These are phyloP conservation scores for Dasypogon diadema DNA, from an alignment of 2,888 invertebrate genomes.

Conservation along the genomic window DNA sequence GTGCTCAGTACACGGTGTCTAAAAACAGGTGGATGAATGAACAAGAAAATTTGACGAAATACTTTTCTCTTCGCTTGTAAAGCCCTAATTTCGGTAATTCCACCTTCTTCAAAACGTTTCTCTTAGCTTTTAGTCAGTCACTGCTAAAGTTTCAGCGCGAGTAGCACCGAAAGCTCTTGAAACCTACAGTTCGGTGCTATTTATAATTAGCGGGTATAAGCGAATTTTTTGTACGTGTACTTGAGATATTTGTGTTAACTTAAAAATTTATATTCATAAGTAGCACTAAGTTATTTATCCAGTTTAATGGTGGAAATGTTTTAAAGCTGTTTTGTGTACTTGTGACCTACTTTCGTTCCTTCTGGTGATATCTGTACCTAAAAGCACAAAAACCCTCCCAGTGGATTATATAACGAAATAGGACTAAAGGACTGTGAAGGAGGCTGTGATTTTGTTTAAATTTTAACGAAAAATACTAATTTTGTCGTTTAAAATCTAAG, in stretches of 20 bases:
- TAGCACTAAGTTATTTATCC: background rate
- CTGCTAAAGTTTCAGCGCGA: slow-evolving; percentile 42
- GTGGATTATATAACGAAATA: slow-evolving; percentile 36
- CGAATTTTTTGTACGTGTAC: slow-evolving; percentile 6
- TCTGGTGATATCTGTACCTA: slow-evolving; percentile 9
- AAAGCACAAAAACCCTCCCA: background rate
- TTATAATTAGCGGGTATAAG: slow-evolving; percentile 35
- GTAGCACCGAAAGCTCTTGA: slow-evolving; percentile 44
- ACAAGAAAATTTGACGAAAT: slow-evolving; percentile 11
- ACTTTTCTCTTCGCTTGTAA: background rate
- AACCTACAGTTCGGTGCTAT: slow-evolving; percentile 29
- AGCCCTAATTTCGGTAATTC: slow-evolving; percentile 9
- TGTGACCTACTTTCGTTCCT: background rate
- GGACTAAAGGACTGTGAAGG: slow-evolving; percentile 20
- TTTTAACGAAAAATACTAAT: background rate
- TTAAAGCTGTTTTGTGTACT: slow-evolving; percentile 3
- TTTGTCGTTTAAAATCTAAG: background rate
- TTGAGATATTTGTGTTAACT: background rate
- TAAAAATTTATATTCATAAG: background rate
- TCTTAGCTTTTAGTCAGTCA: slow-evolving; percentile 40
- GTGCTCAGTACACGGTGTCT: slow-evolving; percentile 9
- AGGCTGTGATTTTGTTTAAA: slow-evolving; percentile 26
- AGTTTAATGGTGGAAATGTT: background rate
- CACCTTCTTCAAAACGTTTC: background rate
- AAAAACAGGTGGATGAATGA: slow-evolving; percentile 9